Evolutionary conservation across 2,888 invertebrate species (phyloP).

Genomic region (Pharmacophagus antenor): DNA sequence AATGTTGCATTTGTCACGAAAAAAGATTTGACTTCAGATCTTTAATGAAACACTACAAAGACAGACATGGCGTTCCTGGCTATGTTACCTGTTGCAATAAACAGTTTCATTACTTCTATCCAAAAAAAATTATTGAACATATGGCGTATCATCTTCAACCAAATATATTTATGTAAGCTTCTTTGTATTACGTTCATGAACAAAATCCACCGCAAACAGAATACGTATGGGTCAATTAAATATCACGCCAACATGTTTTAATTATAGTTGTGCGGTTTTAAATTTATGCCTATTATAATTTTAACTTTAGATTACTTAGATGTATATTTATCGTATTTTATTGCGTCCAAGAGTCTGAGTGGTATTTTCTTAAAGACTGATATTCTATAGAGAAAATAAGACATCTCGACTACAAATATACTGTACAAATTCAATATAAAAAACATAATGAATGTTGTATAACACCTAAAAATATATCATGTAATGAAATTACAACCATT

Average conservation of each 20-base stretch:
- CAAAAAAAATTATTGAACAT: constrained; percentile 74
- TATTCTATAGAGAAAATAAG: no score
- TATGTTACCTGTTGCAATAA: constrained; percentile 74
- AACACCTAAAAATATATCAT: no score
- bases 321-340: neutral
- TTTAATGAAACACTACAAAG: constrained; percentile 74
- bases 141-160: constrained; percentile 75
- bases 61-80: constrained; percentile 73
- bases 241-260: neutral
- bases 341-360: neutral
- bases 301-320: neutral
- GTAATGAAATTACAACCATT: no score
- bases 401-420: no score
- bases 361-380: neutral
- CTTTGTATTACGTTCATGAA: constrained; percentile 6
- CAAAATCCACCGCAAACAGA: neutral
- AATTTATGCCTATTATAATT: neutral
- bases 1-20: constrained; percentile 73
- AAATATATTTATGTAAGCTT: constrained; percentile 71
- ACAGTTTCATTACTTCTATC: constrained; percentile 75
- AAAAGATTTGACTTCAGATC: constrained; percentile 69
- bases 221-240: neutral
- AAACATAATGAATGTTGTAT: no score
- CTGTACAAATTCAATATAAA: no score
- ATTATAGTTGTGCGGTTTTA: neutral